These are phyloP conservation scores for Subacronicta megacephala DNA, from an alignment of 2,888 invertebrate species.

Conservation along the genomic window DNA sequence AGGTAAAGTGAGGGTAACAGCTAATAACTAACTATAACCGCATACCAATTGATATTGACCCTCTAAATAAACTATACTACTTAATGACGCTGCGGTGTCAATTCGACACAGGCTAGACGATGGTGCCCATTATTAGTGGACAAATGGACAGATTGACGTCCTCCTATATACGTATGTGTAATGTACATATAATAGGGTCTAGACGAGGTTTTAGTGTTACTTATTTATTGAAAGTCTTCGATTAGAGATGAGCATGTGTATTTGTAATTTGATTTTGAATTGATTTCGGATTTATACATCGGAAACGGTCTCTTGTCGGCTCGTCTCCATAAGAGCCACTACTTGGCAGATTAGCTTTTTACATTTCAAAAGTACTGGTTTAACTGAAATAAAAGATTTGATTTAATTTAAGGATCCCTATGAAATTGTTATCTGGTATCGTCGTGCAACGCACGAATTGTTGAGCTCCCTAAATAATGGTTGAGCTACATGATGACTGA, in stretches of 20 bases:
- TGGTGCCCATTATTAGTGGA: slow-evolving; percentile 51
- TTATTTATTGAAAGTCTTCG: slow-evolving; percentile 18
- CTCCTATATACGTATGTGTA: slow-evolving; percentile 28
- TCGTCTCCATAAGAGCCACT: too few relatives aligned
- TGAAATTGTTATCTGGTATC: too few relatives aligned
- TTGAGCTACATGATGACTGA: too few relatives aligned
- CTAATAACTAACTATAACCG: slow-evolving; percentile 3
- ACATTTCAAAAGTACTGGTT: too few relatives aligned
- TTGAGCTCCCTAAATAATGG: too few relatives aligned
- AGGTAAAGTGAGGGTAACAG: neutral
- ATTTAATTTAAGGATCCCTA: too few relatives aligned
- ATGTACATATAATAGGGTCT: slow-evolving; percentile 36
- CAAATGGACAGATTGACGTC: slow-evolving; percentile 64
- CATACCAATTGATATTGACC: slow-evolving; percentile 11
- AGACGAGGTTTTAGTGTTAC: slow-evolving; percentile 39
- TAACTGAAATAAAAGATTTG: too few relatives aligned
- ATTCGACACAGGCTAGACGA: slow-evolving; percentile 31
- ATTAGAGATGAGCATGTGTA: neutral
- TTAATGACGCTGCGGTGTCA: slow-evolving; percentile 50
- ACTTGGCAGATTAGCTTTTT: too few relatives aligned
- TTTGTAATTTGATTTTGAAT: neutral
- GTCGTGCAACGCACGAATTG: too few relatives aligned
- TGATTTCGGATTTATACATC: too few relatives aligned
- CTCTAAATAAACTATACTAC: slow-evolving; percentile 53
- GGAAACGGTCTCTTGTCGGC: too few relatives aligned